Evolutionary conservation across 2,797 vertebrate genomes (phyloP), one percentile per base, ranked within the genome.

Genomic region (Cygnus olor): DNA sequence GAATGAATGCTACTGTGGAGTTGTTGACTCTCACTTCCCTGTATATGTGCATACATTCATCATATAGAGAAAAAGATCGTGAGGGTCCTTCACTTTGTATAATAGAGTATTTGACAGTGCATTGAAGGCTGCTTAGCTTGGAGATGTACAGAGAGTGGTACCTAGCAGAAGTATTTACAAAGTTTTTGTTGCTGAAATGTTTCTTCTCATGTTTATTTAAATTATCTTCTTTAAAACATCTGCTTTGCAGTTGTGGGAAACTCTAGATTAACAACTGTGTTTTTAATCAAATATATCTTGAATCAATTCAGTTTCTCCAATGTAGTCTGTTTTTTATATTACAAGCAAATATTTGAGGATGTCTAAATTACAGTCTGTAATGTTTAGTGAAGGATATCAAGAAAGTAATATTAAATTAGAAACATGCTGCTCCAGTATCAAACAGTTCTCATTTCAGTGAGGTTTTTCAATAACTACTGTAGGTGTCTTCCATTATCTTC

Each of bases 371-470:
- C 40, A 70, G 42, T 54, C 51, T 47, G 20, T 72, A 72, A 51
- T 91, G 57, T 70, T 91, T 81, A 93, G 58, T 79, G 56, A 80
- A 60, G 42, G 47, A 28, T 93, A 86, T 85, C 68, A 74, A 91
- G 40, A 56, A 90, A 79, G 58, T 58, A 88, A 32, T 66, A 70
- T 22, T 69, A 80, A 89, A 78, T 85, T 71, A 91, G 69, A 66
- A 78, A 78, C 54, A 25, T 17, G 28, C 61, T 69, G 17, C 58
- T 91, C 17, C 49, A 40, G 1, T 80, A 51, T 61, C 34, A 92
- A 89, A 57, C 28, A 77, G 0, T 58, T 81, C 21, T 82, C 49
- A 63, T 56, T 80, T 87, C 34, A 64, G 6, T 49, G 28, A 80
- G 24, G 6, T 68, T 91, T 90, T 70, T 42, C 32, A 56, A 0